phyloP scores from a whole-genome alignment of 2,113 vertebrate genomes.

The Myrmophylax atrothorax region DNA sequence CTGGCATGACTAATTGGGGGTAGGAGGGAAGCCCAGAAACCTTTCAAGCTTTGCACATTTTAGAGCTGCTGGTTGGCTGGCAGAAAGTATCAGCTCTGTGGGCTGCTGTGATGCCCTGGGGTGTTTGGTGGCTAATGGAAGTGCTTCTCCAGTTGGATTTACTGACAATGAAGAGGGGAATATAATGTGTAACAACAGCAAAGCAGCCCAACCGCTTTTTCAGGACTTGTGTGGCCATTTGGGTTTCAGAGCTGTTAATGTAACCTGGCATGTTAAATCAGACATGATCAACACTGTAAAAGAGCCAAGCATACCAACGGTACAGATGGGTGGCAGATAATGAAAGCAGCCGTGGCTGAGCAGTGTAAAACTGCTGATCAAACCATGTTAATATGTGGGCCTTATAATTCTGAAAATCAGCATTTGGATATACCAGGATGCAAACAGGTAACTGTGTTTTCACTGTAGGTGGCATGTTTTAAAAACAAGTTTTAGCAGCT shows the following conservation, averaged over 20 bases:
- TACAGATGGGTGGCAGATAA: constrained; percentile 58
- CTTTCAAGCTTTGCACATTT: not conserved
- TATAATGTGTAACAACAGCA: not conserved
- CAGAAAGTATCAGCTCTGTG: not conserved
- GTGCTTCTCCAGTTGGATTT: not conserved
- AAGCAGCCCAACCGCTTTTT: not conserved
- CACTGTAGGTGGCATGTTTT: not conserved
- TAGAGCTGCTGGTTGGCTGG: not conserved
- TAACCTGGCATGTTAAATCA: constrained; percentile 59
- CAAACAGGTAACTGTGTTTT: not conserved
- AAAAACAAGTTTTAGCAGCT: not conserved
- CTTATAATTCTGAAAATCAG: not conserved
- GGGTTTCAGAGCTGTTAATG: constrained; percentile 52
- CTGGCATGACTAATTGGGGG: not conserved
- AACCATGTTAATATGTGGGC: not conserved
- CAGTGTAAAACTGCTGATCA: constrained; percentile 24
- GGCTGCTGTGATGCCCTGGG: constrained; percentile 1
- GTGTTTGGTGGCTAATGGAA: not conserved
- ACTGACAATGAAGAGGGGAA: not conserved
- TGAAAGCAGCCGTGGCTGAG: constrained; percentile 12
- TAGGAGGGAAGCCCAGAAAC: not conserved
- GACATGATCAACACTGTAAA: constrained; percentile 53
- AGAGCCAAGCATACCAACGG: constrained; percentile 51
- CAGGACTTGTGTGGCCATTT: constrained; percentile 32
- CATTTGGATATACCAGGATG: not conserved